Evolutionary conservation across 1,140 invertebrate species (phyloP).

Genomic region (Drosophila teissieri): DNA sequence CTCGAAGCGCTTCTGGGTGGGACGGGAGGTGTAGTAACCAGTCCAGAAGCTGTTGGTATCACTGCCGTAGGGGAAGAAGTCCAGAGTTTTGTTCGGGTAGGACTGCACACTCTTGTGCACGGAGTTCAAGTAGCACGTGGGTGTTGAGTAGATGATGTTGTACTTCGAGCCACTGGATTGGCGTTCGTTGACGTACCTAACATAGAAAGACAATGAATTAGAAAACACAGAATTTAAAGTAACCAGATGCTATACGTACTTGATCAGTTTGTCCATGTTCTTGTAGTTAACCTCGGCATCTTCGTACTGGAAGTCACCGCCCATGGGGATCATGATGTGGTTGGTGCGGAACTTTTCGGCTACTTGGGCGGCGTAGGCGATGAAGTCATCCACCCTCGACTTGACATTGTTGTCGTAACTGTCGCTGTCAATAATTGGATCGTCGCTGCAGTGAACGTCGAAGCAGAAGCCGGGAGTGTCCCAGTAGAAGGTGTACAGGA

Average conservation of each 20-base stretch:
- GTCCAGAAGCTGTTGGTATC: constrained; percentile 95
- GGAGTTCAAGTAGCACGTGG: constrained; percentile 95
- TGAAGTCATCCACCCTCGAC: constrained; percentile 87
- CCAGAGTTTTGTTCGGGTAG: constrained; percentile 90
- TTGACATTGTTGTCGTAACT: constrained; percentile 91
- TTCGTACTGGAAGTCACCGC: constrained; percentile 96
- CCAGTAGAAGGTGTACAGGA: constrained; percentile 91
- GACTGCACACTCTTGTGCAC: constrained; percentile 88
- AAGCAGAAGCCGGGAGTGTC: constrained; percentile 96
- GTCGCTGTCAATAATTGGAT: constrained; percentile 91
- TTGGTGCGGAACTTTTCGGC: constrained; percentile 87
- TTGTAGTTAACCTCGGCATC: constrained; percentile 93
- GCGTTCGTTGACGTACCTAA: constrained; percentile 61
- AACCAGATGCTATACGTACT: constrained; percentile 85
- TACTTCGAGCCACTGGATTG: constrained; percentile 88
- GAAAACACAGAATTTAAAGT: fast-evolving
- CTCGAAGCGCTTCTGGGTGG: constrained; percentile 93
- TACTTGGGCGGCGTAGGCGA: constrained; percentile 86
- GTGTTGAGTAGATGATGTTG: constrained; percentile 87
- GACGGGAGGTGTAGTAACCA: constrained; percentile 96
- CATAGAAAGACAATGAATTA: neutral
- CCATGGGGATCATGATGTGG: constrained; percentile 96
- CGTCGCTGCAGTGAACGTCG: constrained; percentile 92
- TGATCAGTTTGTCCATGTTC: constrained; percentile 95
- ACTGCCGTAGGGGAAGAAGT: constrained; percentile 97